Percentiles rank a stretch among this genome's conserved stretches.
Evolutionary conservation across 2,113 vertebrate species (phyloP).

Genomic region (Phycodurus eques): DNA sequence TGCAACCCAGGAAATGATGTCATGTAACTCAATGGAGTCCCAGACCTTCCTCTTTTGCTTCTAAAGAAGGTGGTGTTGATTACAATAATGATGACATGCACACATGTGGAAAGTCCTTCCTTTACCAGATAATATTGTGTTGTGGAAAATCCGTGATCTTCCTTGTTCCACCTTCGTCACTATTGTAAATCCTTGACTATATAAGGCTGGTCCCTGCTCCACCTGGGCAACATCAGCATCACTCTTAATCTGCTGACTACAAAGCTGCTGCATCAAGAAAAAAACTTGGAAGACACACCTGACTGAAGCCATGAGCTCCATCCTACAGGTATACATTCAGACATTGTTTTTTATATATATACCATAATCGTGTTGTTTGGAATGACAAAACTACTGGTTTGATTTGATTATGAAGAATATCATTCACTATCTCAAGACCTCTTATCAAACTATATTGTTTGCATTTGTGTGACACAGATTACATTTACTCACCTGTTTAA

Average conservation of each 20-base stretch:
- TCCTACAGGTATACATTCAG: conserved; percentile 53
- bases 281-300: conserved; percentile 1
- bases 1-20: conserved; percentile 26
- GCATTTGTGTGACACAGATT: not conserved
- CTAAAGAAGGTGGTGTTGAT: not conserved
- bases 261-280: conserved; percentile 5
- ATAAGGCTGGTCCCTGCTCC: conserved; percentile 46
- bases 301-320: conserved; percentile 60
- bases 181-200: conserved; percentile 36
- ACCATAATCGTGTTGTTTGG: too few relatives aligned
- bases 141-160: conserved; percentile 5
- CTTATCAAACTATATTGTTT: not conserved
- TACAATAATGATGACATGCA: not conserved
- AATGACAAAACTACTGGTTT: not conserved
- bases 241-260: conserved; percentile 15
- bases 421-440: not conserved
- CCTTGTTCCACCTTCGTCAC: conserved; percentile 15
- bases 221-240: conserved; percentile 38
- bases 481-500: conserved; percentile 12
- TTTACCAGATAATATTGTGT: conserved; percentile 11
- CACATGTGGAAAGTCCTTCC: conserved; percentile 27
- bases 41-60: conserved; percentile 1
- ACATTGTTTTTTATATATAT: not conserved
- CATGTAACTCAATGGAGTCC: not conserved
- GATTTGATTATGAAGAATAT: not conserved